Conservation (phyloP, 1,140 invertebrate genomes). For the Eupristina koningsbergeri region DNA sequence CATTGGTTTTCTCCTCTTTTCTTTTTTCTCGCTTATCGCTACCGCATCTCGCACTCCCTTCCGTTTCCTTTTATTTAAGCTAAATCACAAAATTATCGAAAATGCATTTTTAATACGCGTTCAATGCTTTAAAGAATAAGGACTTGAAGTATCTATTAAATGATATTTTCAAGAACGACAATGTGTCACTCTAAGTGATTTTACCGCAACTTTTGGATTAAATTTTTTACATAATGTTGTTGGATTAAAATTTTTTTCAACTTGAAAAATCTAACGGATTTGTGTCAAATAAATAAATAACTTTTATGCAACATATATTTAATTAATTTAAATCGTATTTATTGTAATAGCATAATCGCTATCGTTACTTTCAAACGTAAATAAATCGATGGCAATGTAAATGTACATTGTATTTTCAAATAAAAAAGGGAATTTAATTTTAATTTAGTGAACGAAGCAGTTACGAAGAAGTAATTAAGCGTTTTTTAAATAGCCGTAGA, state of each 20-base stretch:
- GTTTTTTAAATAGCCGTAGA: slow-evolving; percentile 66
- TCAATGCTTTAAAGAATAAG: too few species aligned
- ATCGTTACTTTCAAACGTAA: not conserved
- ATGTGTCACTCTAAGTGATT: slow-evolving; percentile 20
- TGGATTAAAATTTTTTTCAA: too few species aligned
- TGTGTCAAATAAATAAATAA: too few species aligned
- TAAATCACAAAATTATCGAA: slow-evolving; percentile 72
- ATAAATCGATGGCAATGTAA: not conserved
- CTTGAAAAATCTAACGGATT: too few species aligned
- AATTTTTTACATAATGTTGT: too few species aligned
- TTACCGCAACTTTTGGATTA: not conserved
- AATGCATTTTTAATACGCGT: slow-evolving; percentile 63
- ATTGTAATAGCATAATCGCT: too few species aligned
- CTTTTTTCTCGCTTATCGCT: slow-evolving; percentile 52
- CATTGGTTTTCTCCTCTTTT: slow-evolving; percentile 57
- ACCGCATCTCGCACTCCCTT: slow-evolving; percentile 54
- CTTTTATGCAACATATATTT: too few species aligned
- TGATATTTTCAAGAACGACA: not conserved
- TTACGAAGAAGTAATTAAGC: slow-evolving; percentile 63
- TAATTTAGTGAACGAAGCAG: slow-evolving; percentile 37
- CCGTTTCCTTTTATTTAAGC: slow-evolving; percentile 9
- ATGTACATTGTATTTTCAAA: not conserved
- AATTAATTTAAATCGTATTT: too few species aligned
- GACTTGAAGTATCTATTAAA: too few species aligned
- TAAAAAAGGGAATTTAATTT: not conserved